phyloP scores from a whole-genome alignment of 2,113 vertebrate species.

The Chlamydotis undulata region DNA sequence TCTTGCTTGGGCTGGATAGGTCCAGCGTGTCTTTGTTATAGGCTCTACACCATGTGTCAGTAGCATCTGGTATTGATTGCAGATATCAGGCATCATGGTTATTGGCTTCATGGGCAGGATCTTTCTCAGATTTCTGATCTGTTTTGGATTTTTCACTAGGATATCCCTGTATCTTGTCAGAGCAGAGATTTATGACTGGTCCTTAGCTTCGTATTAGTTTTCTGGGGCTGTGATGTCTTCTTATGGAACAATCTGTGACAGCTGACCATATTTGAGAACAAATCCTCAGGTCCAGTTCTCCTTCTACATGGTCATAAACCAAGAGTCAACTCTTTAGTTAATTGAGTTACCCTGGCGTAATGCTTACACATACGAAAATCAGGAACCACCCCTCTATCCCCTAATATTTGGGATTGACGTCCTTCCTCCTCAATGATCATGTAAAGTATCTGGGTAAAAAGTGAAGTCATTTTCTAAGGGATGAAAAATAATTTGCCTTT shows the following conservation, averaged over 20 bases:
- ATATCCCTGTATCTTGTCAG: not conserved
- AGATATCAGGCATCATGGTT: not conserved
- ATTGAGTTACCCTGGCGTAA: not conserved
- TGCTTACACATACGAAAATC: not conserved
- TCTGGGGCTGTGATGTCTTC: not conserved
- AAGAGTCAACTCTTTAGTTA: not conserved
- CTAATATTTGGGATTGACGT: not conserved
- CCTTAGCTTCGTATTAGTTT: not conserved
- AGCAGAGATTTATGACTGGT: not conserved
- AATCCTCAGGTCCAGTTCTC: not conserved
- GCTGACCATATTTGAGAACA: not conserved
- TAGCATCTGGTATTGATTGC: slow-evolving; percentile 1
- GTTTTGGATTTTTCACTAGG: not conserved
- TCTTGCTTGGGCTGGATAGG: not conserved
- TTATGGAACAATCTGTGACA: not conserved
- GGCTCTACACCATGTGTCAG: not conserved
- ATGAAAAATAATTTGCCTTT: not conserved
- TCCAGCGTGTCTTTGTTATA: not conserved
- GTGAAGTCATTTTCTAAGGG: not conserved
- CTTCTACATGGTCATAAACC: not conserved
- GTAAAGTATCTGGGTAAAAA: not conserved
- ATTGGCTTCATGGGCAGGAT: not conserved
- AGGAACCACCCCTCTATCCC: not conserved
- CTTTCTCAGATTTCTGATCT: not conserved
- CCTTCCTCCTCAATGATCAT: not conserved